Conservation (phyloP, 2,797 vertebrate species). For the Somateria mollissima region DNA sequence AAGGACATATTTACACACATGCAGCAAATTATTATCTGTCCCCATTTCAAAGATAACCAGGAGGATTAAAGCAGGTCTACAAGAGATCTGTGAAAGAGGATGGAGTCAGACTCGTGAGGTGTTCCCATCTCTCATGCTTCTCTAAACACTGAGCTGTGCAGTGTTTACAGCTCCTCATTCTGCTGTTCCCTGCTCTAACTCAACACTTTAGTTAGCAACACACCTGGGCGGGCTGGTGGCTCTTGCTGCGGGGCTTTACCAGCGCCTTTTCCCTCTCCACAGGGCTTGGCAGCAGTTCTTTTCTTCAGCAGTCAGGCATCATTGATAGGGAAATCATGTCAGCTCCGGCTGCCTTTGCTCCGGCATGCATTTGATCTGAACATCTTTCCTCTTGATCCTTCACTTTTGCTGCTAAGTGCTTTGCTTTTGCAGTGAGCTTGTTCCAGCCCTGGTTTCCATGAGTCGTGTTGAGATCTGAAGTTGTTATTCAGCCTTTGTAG, state of each 20-base stretch:
- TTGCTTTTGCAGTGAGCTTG: background rate
- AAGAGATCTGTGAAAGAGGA: background rate
- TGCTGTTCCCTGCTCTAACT: background rate
- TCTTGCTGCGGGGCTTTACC: accelerated
- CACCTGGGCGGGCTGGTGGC: background rate
- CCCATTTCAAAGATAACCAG: background rate
- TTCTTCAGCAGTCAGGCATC: background rate
- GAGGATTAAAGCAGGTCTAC: background rate
- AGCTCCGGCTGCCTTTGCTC: background rate
- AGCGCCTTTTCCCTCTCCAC: background rate
- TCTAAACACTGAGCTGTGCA: background rate
- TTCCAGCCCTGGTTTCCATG: background rate
- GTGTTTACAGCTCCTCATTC: background rate
- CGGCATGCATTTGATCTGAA: background rate
- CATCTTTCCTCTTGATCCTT: background rate
- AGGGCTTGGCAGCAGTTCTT: background rate
- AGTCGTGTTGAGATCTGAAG: background rate
- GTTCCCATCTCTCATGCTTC: background rate
- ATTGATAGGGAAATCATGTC: background rate
- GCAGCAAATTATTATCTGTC: background rate
- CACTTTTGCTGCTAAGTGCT: background rate
- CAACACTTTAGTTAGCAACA: background rate
- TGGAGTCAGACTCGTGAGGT: background rate
- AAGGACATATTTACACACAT: background rate
- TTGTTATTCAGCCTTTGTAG: background rate